Conservation (phyloP, 2,797 vertebrate genomes). For the Pseudomugil gertrudae region DNA sequence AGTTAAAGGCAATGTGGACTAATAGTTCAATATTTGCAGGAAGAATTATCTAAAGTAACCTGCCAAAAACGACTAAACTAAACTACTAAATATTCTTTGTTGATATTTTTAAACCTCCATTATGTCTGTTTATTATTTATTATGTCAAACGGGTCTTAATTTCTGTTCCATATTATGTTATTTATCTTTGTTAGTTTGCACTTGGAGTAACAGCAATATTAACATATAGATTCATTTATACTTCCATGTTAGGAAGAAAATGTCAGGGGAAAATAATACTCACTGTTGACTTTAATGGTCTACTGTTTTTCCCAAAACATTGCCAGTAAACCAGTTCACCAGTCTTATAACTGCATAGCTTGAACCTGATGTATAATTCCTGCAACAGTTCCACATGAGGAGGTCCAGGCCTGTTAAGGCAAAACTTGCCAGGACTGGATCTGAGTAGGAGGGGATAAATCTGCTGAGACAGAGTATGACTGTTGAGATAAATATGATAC, state of each 20-base stretch:
- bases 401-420: slow-evolving; percentile 14
- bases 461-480: slow-evolving; percentile 1
- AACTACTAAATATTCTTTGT: no score
- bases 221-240: slow-evolving; percentile 1
- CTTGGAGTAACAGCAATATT: not conserved
- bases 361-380: slow-evolving; percentile 11
- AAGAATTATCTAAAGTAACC: no score
- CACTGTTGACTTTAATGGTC: slow-evolving; percentile 3
- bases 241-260: not conserved
- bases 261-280: not conserved
- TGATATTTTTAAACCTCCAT: no score
- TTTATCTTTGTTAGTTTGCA: not conserved
- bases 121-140: no score
- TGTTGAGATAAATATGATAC: slow-evolving; percentile 27
- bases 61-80: no score
- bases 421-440: slow-evolving; percentile 8
- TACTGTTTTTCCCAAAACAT: not conserved
- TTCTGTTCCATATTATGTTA: not conserved
- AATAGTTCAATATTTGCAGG: slow-evolving; percentile 1
- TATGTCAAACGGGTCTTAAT: not conserved
- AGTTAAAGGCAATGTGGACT: not conserved
- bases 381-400: slow-evolving; percentile 19
- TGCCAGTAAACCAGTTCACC: not conserved
- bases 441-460: slow-evolving; percentile 1
- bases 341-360: slow-evolving; percentile 13